Evolutionary conservation across 1,140 invertebrate genomes (phyloP), one percentile per base, ranked within the genome.

Genomic region (Heliconius himera): DNA sequence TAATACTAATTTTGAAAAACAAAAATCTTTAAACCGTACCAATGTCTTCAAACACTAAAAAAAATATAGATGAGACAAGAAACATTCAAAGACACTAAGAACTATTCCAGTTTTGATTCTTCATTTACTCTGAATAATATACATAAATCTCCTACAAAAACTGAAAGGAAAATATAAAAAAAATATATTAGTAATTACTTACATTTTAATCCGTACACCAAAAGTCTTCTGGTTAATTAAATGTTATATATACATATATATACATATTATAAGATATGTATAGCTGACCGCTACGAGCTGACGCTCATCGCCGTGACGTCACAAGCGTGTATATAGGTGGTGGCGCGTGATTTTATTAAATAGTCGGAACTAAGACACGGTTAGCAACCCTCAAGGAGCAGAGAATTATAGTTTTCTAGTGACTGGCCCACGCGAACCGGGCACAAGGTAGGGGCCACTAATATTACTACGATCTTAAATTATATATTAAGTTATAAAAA

Each of bases 301-400:
- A 38, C 46, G 70, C 36, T 74, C 70, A 56, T 73, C 54, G 20
- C 6, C 8, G 79, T 93, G 90, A 92, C 90, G 91, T 90, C 88
- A 88, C 70, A 38, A 56, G 73, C 86, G 82, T 89, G 86, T 92
- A 92, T 92, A 92, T 92, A 92, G 91, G 74, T 76, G 75, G 83
- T 83, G 85, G 91, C 89, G 87, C 89, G 73, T 81, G 85, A 89
- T 81, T 83, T 71, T 87, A 77, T 74, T 84, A 87, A 85, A 90
- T 90, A 92, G 91, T 92, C 86, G 85, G 78, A 81, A 81, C 80
- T 84, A 78, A 86, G 84, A 83, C 89, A 83, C 83, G 78, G 60
- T 66, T 66, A 66, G 60, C 26, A 66, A 70, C 77, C 78, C 74
- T 76, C 84, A 83, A 66, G 26, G 81, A 88, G 82, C 87, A 89